Evolutionary conservation across 2,797 vertebrate species (phyloP).

Genomic region (Halcyon leucocephala): DNA sequence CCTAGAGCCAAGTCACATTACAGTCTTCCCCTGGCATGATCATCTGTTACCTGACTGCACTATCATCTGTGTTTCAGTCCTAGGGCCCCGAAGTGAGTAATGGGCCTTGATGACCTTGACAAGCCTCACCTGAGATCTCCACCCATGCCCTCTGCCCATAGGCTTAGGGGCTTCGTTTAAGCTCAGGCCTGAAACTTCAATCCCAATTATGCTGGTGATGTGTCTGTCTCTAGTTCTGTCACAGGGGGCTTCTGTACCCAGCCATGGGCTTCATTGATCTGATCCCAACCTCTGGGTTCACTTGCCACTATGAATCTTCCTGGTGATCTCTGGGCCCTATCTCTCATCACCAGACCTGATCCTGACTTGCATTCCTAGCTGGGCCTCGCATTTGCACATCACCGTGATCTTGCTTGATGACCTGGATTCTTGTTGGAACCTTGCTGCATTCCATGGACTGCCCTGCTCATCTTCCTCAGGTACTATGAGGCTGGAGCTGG

Average conservation of each 20-base stretch:
- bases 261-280: fast-evolving
- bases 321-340: neutral
- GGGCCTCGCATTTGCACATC: neutral
- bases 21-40: neutral
- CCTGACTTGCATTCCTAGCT: neutral
- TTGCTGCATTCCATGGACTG: neutral
- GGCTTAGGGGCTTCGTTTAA: neutral
- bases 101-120: neutral
- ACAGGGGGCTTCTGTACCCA: fast-evolving
- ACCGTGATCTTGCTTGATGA: neutral
- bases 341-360: neutral
- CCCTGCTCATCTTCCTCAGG: neutral
- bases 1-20: neutral
- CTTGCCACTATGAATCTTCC: fast-evolving
- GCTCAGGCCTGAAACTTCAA: fast-evolving
- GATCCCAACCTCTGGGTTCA: neutral
- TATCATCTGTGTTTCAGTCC: neutral
- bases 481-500: neutral
- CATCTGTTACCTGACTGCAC: neutral
- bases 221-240: fast-evolving
- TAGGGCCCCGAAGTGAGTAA: neutral
- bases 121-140: neutral
- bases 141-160: fast-evolving
- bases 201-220: fast-evolving
- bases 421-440: neutral